These are phyloP conservation scores for Clarias macrocephalus DNA, from an alignment of 2,113 vertebrate species.

Conservation along the genomic window DNA sequence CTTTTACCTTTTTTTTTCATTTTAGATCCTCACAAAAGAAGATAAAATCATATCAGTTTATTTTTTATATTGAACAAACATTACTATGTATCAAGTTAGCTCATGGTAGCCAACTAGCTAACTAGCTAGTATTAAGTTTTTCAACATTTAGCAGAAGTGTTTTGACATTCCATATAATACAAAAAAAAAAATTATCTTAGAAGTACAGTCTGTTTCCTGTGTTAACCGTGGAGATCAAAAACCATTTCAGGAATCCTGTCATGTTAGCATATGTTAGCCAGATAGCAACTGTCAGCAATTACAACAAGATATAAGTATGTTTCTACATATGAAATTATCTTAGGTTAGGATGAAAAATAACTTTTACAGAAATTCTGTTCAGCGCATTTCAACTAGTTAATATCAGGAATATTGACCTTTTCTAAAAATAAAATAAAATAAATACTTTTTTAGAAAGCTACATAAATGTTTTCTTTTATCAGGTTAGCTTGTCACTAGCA, in stretches of 20 bases:
- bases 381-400: background rate
- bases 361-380: background rate
- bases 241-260: background rate
- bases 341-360: background rate
- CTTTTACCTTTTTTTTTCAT: background rate
- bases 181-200: background rate
- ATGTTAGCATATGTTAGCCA: background rate
- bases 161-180: no score
- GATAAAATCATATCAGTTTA: background rate
- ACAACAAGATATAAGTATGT: background rate
- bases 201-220: background rate
- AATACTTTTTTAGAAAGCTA: background rate
- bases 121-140: background rate
- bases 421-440: no score
- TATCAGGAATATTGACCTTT: background rate
- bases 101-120: background rate
- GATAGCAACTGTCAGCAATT: background rate
- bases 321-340: background rate
- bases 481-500: background rate
- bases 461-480: background rate
- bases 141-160: background rate
- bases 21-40: background rate
- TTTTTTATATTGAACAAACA: background rate
- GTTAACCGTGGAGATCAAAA: background rate
- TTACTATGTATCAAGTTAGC: background rate